Evolutionary conservation across 2,113 vertebrate genomes (phyloP).

Genomic region (Oncorhynchus keta): DNA sequence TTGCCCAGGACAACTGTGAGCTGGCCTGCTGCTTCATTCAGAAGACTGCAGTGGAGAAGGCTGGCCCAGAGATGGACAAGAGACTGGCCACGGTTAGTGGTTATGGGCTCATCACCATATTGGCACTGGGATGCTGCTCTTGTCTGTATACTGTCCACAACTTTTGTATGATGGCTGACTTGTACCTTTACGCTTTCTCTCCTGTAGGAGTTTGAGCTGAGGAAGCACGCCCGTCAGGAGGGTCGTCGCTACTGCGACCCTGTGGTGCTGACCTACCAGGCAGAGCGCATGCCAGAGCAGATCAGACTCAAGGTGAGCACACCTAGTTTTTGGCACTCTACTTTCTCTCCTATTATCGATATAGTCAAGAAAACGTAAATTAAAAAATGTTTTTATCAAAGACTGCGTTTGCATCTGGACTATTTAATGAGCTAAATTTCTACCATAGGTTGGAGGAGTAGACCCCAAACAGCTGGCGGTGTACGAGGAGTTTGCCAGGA

Average conservation of each 20-base stretch:
- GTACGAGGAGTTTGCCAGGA: conserved; percentile 99
- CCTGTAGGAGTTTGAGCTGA: conserved; percentile 93
- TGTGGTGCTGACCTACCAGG: conserved; percentile 96
- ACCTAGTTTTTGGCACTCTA: background rate
- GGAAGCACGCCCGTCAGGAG: conserved; percentile 96
- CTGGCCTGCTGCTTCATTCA: conserved; percentile 98
- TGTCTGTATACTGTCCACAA: no score
- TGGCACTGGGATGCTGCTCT: background rate
- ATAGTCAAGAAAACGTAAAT: no score
- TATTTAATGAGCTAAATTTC: background rate
- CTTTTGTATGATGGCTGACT: background rate
- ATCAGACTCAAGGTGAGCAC: conserved; percentile 89
- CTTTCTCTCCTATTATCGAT: no score
- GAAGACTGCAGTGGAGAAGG: conserved; percentile 98
- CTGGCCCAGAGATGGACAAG: conserved; percentile 99
- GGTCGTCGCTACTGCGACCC: conserved; percentile 97
- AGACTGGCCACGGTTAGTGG: conserved; percentile 92
- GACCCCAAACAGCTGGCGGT: conserved; percentile 98
- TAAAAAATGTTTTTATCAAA: no score
- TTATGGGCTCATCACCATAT: background rate
- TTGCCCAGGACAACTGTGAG: conserved; percentile 98
- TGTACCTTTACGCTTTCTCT: background rate
- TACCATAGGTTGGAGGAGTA: conserved; percentile 91
- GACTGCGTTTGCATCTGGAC: background rate
- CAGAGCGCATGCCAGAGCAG: conserved; percentile 98